Evolutionary conservation across 2,888 invertebrate species (phyloP).

Genomic region (Portevinia maculata): DNA sequence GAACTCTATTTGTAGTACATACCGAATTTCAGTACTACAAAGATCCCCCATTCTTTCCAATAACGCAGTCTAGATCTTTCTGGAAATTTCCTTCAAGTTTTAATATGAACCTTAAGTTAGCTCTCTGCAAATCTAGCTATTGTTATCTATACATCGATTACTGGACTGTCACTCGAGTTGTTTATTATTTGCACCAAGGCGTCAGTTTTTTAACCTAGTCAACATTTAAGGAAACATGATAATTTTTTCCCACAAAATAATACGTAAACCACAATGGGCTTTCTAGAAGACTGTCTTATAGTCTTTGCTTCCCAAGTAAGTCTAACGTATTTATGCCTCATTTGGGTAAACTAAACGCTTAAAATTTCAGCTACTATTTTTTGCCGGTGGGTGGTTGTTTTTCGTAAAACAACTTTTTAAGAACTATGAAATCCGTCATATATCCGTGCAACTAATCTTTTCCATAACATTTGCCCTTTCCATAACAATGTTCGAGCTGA

Average conservation of each 20-base stretch:
- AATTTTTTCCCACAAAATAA: conserved; percentile 30
- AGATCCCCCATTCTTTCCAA: too few species aligned
- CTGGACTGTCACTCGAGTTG: too few species aligned
- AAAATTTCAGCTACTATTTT: conserved; percentile 92
- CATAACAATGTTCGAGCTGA: conserved; percentile 99
- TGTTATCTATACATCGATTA: too few species aligned
- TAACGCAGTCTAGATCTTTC: too few species aligned
- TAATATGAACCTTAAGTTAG: too few species aligned
- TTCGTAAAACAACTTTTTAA: conserved; percentile 98
- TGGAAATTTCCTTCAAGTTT: too few species aligned
- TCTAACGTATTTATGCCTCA: conserved; percentile 26
- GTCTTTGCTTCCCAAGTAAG: conserved; percentile 91
- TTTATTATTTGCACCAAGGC: too few species aligned
- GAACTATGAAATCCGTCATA: conserved; percentile 98
- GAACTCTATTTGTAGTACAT: too few species aligned
- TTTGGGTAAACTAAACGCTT: conserved; percentile 54
- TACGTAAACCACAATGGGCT: conserved; percentile 86
- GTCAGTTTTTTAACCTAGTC: too few species aligned
- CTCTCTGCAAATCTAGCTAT: too few species aligned
- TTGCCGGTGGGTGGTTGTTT: conserved; percentile 98
- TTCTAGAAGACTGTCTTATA: conserved; percentile 92
- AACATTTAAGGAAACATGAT: conserved; percentile 44
- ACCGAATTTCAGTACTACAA: too few species aligned
- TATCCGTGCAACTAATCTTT: conserved; percentile 96
- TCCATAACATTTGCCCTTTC: conserved; percentile 97